A percentile compares a stretch with the other conserved stretches of the same genome.
phyloP scores from a whole-genome alignment of 2,113 vertebrate genomes.

The Perccottus glenii region DNA sequence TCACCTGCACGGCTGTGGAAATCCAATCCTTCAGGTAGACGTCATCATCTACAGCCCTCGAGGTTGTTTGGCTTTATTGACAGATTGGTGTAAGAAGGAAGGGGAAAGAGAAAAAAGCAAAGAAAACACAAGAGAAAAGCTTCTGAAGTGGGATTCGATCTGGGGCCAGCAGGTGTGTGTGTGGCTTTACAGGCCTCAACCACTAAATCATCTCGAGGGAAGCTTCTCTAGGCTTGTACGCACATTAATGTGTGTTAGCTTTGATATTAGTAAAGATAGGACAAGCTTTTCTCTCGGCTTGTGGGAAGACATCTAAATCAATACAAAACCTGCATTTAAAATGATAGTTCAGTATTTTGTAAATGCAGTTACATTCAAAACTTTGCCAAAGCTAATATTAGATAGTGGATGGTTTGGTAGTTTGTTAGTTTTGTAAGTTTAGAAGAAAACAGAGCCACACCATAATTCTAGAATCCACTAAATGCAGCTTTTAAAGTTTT shows the following conservation, averaged over 20 bases:
- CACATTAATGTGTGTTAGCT: slow-evolving; percentile 36
- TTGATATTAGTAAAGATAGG: slow-evolving; percentile 41
- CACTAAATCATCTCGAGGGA: slow-evolving; percentile 56
- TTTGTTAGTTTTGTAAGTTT: no score
- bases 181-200: slow-evolving; percentile 50
- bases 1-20: slow-evolving; percentile 60
- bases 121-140: slow-evolving; percentile 45
- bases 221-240: slow-evolving; percentile 21
- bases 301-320: neutral
- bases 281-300: slow-evolving; percentile 5
- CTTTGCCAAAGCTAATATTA: no score
- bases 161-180: slow-evolving; percentile 46
- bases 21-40: slow-evolving; percentile 20
- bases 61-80: slow-evolving; percentile 48
- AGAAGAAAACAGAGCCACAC: no score
- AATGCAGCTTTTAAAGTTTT: no score
- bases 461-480: no score
- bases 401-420: no score
- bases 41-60: slow-evolving; percentile 37
- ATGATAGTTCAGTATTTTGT: no score
- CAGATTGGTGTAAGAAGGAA: slow-evolving; percentile 21
- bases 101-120: slow-evolving; percentile 17
- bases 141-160: slow-evolving; percentile 61
- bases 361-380: no score
- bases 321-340: no score